Evolutionary conservation across 2,888 invertebrate genomes (phyloP).

Genomic region (Thelaira solivaga): DNA sequence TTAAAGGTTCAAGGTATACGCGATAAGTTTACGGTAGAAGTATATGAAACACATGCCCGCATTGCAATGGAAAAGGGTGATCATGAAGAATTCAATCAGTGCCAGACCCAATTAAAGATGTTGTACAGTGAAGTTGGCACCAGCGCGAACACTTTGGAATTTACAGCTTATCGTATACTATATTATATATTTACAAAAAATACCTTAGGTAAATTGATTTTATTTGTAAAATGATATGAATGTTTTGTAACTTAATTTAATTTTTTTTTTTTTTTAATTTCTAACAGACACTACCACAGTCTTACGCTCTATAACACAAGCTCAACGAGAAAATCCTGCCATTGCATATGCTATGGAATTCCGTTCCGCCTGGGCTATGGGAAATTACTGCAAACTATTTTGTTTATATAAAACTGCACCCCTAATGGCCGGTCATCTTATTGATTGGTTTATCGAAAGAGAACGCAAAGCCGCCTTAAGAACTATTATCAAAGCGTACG

Average conservation of each 20-base stretch:
- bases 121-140: constrained; percentile 90
- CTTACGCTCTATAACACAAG: constrained; percentile 86
- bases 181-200: constrained; percentile 99
- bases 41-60: constrained; percentile 98
- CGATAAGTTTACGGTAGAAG: constrained; percentile 96
- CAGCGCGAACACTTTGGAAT: constrained; percentile 88
- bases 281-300: constrained; percentile 92
- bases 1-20: constrained; percentile 94
- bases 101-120: constrained; percentile 98
- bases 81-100: constrained; percentile 99
- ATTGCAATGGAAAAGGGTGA: constrained; percentile 98
- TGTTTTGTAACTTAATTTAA: not conserved
- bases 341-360: constrained; percentile 92
- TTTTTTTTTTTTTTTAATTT: not conserved
- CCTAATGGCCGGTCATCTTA: constrained; percentile 95
- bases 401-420: constrained; percentile 92
- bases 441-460: constrained; percentile 98
- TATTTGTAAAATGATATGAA: not conserved
- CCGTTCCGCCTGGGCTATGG: constrained; percentile 94
- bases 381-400: constrained; percentile 96
- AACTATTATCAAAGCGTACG: constrained; percentile 97
- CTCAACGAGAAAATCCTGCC: constrained; percentile 88
- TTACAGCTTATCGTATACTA: constrained; percentile 96
- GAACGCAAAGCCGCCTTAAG: constrained; percentile 95
- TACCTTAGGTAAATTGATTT: constrained; percentile 90